These are phyloP conservation scores for Cotesia glomerata DNA, from an alignment of 1,140 invertebrate species.

Conservation along the genomic window DNA sequence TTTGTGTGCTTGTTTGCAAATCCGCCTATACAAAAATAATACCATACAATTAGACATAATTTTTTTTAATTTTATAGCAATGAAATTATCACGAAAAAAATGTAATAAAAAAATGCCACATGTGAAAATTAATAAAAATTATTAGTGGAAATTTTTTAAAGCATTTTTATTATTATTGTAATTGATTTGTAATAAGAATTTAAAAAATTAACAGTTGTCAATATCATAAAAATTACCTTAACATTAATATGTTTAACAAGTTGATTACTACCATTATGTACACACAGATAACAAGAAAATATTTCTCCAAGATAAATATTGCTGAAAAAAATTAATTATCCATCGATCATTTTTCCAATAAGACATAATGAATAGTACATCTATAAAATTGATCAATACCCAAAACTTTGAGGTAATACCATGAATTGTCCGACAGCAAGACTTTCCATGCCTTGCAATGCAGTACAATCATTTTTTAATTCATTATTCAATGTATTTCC, in stretches of 20 bases:
- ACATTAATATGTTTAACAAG: slow-evolving; percentile 81
- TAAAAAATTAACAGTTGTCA: too few relatives aligned
- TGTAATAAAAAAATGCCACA: too few relatives aligned
- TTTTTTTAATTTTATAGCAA: too few relatives aligned
- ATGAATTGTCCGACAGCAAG: slow-evolving; percentile 87
- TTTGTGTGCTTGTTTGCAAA: slow-evolving; percentile 89
- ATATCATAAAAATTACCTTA: slow-evolving; percentile 66
- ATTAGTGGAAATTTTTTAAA: too few relatives aligned
- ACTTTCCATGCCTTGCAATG: slow-evolving; percentile 79
- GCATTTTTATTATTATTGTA: too few relatives aligned
- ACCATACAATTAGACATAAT: background rate
- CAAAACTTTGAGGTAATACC: slow-evolving; percentile 94
- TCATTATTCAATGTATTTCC: slow-evolving; percentile 79
- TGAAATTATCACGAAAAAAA: too few relatives aligned
- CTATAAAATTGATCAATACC: slow-evolving; percentile 58
- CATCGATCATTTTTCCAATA: background rate
- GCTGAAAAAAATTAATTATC: slow-evolving; percentile 58
- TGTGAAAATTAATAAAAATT: too few relatives aligned
- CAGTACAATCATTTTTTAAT: slow-evolving; percentile 77
- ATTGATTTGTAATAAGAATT: too few relatives aligned
- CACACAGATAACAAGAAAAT: slow-evolving; percentile 96
- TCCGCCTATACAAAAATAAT: slow-evolving; percentile 71
- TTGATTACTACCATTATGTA: slow-evolving; percentile 92
- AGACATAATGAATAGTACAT: too few relatives aligned
- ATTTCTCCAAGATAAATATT: slow-evolving; percentile 93